Conservation (phyloP, 2,888 invertebrate genomes). For the Myopa tessellatipennis region DNA sequence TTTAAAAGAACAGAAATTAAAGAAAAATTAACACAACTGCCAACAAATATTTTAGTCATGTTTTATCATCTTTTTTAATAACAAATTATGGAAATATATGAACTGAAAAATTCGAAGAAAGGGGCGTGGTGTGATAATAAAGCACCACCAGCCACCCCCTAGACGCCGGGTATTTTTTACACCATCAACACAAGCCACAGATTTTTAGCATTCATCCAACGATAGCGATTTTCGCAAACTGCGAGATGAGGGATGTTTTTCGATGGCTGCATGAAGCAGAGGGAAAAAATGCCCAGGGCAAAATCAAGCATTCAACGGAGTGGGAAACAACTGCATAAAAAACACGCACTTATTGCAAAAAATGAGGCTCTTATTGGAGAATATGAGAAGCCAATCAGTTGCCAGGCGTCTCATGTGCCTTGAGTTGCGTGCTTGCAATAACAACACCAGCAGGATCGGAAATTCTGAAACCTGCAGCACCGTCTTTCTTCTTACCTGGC, state of each 20-base stretch:
- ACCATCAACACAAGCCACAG: neutral
- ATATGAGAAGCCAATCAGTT: neutral
- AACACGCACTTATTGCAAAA: neutral
- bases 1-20: too few relatives aligned
- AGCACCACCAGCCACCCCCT: neutral
- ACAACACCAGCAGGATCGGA: neutral
- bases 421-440: neutral
- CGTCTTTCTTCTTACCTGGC: neutral
- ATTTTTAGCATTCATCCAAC: too few relatives aligned
- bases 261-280: neutral
- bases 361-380: slow-evolving; percentile 15
- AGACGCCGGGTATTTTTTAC: neutral
- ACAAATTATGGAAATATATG: too few relatives aligned
- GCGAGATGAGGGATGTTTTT: neutral
- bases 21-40: too few relatives aligned
- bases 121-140: too few relatives aligned
- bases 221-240: too few relatives aligned
- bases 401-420: neutral
- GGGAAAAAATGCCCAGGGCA: too few relatives aligned
- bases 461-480: neutral
- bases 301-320: too few relatives aligned
- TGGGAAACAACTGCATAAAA: neutral
- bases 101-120: too few relatives aligned
- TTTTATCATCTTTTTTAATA: too few relatives aligned
- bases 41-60: too few relatives aligned